Percentiles rank a stretch among this genome's conserved stretches.
Conservation (phyloP, 2,888 invertebrate genomes). For the Hirtodrosophila trivittata region DNA sequence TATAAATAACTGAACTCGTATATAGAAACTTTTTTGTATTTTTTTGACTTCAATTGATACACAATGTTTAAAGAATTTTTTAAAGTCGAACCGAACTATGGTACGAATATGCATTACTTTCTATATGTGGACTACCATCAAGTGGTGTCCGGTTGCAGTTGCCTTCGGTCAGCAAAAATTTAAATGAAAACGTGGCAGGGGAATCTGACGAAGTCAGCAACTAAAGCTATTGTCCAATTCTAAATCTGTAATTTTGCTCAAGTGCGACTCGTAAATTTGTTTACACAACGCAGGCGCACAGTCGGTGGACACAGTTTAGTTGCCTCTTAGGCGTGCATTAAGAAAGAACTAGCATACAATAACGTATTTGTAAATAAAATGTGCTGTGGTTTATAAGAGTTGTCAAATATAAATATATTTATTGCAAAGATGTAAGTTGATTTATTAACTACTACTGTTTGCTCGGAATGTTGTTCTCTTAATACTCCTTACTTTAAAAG, state of each 20-base stretch:
- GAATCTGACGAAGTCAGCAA: conserved; percentile 15
- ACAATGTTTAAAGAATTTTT: no score
- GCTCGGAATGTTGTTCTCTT: not conserved
- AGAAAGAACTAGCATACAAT: no score
- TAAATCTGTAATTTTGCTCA: conserved; percentile 13
- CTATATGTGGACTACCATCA: not conserved
- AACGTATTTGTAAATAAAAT: no score
- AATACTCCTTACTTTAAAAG: conserved; percentile 1
- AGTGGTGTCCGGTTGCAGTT: conserved; percentile 15
- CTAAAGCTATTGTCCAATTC: conserved; percentile 25
- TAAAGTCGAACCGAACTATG: no score
- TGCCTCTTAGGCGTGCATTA: conserved; percentile 2
- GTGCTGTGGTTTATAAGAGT: not conserved
- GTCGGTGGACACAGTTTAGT: conserved; percentile 17
- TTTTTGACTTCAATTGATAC: no score
- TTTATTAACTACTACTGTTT: not conserved
- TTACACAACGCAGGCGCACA: conserved; percentile 30
- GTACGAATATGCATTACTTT: no score
- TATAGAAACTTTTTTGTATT: no score
- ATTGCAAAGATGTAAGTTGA: not conserved
- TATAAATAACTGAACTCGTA: no score
- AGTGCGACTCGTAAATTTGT: conserved; percentile 9
- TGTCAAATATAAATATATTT: not conserved
- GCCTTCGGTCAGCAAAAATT: conserved; percentile 13
- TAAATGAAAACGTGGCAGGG: conserved; percentile 28